Base-by-base conservation (phyloP, 1,140 invertebrate species). In the Protaetia brevitarsis region DNA sequence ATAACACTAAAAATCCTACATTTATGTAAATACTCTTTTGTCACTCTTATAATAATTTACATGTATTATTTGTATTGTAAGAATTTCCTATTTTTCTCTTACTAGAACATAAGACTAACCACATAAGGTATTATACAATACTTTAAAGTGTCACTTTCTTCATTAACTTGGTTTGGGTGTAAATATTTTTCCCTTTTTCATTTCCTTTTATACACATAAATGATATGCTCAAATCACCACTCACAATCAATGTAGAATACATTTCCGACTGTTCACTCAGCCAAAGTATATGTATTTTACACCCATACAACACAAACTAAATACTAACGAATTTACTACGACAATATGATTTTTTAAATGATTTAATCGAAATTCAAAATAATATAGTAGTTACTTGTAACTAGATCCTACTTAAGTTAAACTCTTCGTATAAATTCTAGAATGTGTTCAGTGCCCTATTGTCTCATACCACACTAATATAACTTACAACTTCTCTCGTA, bases 71-170 rank as follows among this genome's bases (percentile, higher is more conserved):
- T 51, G 16, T 26, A 23, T 23, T 51, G 13, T 26, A 51, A 51
- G 41, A 51, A 51, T 23, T 51, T 51, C 41, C 26, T 23, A 19
- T 34, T 2, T 34, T n/a, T 51, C 11, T 23, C 41, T 21, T 59
- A 30, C 57, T 59, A 59, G 26, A 59, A 59, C 57, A 27, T 16
- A 59, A 29, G 30, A n/a, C 29, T 59, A 31, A 26, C 3, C 10
- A 59, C 30, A 29, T 59, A 59, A 59, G 26, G 57, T 59, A 59
- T 59, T 59, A 28, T 59, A 59, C 57, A 59, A 59, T 59, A 31
- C n/a, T 59, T 59, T 59, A 59, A 59, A 59, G 57, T 59, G 57
- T n/a, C n/a, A n/a, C 57, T n/a, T 59, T 27, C 13, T 28, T 29
- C 10, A 29, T 29, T 11, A 59, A 7, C 28, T 59, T 10, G 26